These are phyloP conservation scores for Stegodyphus mimosarum DNA, from an alignment of 1,140 invertebrate genomes.

Conservation along the genomic window DNA sequence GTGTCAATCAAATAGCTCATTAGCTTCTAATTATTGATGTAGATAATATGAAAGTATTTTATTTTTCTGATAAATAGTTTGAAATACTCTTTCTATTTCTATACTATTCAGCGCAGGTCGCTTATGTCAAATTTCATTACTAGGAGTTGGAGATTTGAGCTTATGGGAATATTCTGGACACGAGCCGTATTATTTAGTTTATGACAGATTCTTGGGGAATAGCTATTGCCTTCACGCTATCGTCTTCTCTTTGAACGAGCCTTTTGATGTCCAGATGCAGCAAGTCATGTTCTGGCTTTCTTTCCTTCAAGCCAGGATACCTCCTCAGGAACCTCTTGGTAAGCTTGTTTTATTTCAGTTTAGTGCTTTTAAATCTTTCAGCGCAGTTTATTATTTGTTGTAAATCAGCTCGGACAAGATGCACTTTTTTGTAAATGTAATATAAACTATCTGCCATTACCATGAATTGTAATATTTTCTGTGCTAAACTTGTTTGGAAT, in stretches of 20 bases:
- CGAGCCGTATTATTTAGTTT: constrained; percentile 81
- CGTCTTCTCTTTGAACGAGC: constrained; percentile 79
- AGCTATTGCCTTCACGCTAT: constrained; percentile 78
- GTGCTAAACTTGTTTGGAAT: too few species aligned
- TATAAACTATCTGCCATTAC: background rate
- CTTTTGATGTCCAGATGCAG: constrained; percentile 79
- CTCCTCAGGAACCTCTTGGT: constrained; percentile 78
- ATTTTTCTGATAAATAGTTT: too few species aligned
- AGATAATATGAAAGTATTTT: too few species aligned
- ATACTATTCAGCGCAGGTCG: too few species aligned
- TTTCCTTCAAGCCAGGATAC: constrained; percentile 81
- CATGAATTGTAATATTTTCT: background rate
- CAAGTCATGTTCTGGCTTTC: constrained; percentile 85
- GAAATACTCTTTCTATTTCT: too few species aligned
- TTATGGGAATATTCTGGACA: constrained; percentile 88
- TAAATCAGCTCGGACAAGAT: too few species aligned
- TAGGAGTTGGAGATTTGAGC: constrained; percentile 77
- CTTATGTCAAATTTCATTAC: too few species aligned
- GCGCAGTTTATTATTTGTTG: too few species aligned
- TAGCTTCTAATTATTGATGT: too few species aligned
- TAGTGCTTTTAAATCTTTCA: too few species aligned
- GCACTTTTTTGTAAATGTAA: background rate
- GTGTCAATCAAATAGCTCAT: too few species aligned
- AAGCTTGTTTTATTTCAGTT: constrained; percentile 63
- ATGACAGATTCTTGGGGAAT: constrained; percentile 82